These are phyloP conservation scores for Tenthredo scrophulariae DNA, from an alignment of 2,888 invertebrate species.

Conservation along the genomic window DNA sequence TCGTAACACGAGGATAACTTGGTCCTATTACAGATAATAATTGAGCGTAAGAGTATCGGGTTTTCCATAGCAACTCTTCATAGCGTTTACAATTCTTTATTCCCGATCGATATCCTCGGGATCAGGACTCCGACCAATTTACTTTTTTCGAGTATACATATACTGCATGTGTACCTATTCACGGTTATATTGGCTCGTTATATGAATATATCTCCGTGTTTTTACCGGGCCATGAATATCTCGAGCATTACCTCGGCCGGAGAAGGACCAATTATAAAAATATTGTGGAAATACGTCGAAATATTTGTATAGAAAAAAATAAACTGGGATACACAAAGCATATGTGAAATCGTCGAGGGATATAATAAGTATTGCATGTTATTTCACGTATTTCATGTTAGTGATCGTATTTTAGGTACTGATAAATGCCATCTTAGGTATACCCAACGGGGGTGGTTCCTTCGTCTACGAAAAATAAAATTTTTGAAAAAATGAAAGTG, in stretches of 20 bases:
- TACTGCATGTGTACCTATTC: not conserved
- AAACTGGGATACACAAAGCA: constrained; percentile 3
- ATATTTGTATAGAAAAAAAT: not conserved
- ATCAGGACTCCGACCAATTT: constrained; percentile 17
- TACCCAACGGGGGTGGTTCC: not conserved
- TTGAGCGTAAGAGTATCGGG: constrained; percentile 52
- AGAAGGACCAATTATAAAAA: constrained; percentile 33
- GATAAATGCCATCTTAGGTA: not conserved
- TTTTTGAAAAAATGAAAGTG: not conserved
- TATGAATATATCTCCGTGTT: not conserved
- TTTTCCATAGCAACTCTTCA: constrained; percentile 42
- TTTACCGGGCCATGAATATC: not conserved
- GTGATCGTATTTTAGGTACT: not conserved
- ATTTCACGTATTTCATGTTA: not conserved
- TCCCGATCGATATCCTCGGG: constrained; percentile 14
- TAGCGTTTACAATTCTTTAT: constrained; percentile 14
- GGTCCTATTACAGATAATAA: constrained; percentile 58
- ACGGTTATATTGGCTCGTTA: constrained; percentile 26
- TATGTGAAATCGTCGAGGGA: not conserved
- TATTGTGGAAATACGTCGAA: not conserved
- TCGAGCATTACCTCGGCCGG: not conserved
- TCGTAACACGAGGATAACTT: constrained; percentile 56
- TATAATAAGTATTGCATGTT: not conserved
- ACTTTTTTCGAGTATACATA: not conserved
- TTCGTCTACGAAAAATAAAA: not conserved